These are phyloP conservation scores for Heliconius charithonia DNA, from an alignment of 2,888 invertebrate species.

Conservation along the genomic window DNA sequence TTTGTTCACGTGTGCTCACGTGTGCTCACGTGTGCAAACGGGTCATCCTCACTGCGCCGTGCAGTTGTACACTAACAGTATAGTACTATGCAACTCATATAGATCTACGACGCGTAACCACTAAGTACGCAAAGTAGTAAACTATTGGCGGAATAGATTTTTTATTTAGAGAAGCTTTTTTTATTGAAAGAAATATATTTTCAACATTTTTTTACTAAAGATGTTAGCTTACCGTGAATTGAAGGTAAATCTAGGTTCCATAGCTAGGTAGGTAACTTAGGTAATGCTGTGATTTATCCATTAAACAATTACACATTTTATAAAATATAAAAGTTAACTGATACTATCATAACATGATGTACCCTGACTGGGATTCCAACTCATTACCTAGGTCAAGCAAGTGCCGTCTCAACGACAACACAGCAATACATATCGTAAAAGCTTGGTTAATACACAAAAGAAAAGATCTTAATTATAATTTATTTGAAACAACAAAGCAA, in stretches of 20 bases:
- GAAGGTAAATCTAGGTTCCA: no score
- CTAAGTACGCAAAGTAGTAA: neutral
- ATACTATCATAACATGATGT: no score
- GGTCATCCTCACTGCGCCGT: constrained; percentile 13
- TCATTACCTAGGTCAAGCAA: neutral
- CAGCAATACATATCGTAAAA: neutral
- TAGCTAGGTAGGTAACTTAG: no score
- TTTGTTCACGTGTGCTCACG: constrained; percentile 18
- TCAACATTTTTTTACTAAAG: neutral
- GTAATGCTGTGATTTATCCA: no score
- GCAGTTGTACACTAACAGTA: neutral
- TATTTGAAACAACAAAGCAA: neutral
- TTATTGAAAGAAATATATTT: no score
- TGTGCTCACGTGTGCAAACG: constrained; percentile 10
- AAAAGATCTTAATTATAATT: neutral
- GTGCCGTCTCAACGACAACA: neutral
- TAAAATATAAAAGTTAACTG: no score
- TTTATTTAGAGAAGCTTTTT: neutral
- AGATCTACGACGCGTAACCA: neutral
- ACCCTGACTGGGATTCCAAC: neutral
- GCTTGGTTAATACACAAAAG: neutral
- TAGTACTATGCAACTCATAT: neutral
- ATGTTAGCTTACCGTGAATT: neutral
- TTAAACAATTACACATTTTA: no score
- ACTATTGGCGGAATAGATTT: neutral